Base-by-base conservation (phyloP, 2,113 vertebrate genomes). In the Ellobius talpinus region DNA sequence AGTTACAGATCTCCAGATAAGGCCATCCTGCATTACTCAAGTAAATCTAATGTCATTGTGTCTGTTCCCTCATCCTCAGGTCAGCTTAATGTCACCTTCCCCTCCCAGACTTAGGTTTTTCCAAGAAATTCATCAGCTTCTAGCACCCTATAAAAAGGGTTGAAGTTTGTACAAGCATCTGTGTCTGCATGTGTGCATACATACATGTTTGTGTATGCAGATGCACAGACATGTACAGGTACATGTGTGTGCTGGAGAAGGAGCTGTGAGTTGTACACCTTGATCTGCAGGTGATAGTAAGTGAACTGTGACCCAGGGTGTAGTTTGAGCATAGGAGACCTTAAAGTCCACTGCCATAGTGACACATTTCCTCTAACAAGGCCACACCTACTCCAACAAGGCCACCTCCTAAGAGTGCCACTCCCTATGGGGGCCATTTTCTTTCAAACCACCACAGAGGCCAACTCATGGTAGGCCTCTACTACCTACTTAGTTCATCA, bases 401-500 rank as follows among this genome's bases (percentile, higher is more conserved):
- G n/a, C 33, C 70, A 73, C 19, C 70, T 39, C 36, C 36, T 23
- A 39, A 39, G 17, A 73, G 8, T 73, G 36, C 3, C 70, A 23
- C 70, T 39, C 36, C 19, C 19, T 39, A 73, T 39, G 36, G n/a
- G 19, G 70, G 3, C 70, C n/a, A 2, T 73, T 73, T 73, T 73
- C n/a, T 39, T 39, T 73, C 17, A 73, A 21, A 39, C 3, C 19
- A 39, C 17, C 17, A 39, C 36, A 73, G 70, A 65, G 82, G 47
- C 76, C 42, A 36, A 39, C 66, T 91, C 16, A 12, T 31, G 9
- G 36, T 24, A 89, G 33, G 68, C 63, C 68, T 88, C 47, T 39
- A 19, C 65, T 86, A 77, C 92, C 85, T 55, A 82, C 77, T 89
- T 50, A 39, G 50, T 39, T 90, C 85, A 95, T 94, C 81, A 96